Conservation (phyloP, 2,113 vertebrate species). For the Misgurnus mizolepis region DNA sequence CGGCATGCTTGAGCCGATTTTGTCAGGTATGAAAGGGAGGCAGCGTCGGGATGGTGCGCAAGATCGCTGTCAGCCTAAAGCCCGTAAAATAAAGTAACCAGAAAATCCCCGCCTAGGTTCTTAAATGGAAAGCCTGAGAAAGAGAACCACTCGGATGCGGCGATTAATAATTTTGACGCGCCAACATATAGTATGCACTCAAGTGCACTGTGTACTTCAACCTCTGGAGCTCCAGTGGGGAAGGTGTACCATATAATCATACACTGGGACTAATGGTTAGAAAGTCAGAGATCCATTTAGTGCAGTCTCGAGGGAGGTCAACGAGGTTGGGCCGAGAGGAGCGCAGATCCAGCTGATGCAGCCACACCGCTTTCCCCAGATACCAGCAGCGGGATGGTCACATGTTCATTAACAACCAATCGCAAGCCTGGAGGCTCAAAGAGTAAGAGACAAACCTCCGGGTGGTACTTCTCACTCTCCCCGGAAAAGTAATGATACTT, state of each 20-base stretch:
- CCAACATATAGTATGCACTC: conserved; percentile 32
- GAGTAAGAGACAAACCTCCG: conserved; percentile 25
- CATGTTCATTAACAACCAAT: conserved; percentile 42
- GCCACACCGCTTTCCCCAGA: conserved; percentile 50
- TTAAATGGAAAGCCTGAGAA: conserved; percentile 32
- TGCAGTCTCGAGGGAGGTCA: conserved; percentile 47
- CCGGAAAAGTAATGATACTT: neutral
- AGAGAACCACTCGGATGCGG: conserved; percentile 10
- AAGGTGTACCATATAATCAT: conserved; percentile 35
- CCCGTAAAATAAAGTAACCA: conserved; percentile 20
- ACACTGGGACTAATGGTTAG: conserved; percentile 48
- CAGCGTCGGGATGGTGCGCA: neutral
- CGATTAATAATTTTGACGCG: conserved; percentile 50
- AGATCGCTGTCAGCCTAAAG: conserved; percentile 17
- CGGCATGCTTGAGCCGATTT: conserved; percentile 44
- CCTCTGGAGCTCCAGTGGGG: conserved; percentile 17
- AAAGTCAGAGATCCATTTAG: conserved; percentile 55
- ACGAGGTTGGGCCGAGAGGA: conserved; percentile 1
- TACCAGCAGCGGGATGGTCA: conserved; percentile 47
- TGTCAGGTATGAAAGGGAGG: conserved; percentile 53
- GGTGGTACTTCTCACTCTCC: conserved; percentile 7
- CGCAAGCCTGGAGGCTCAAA: conserved; percentile 16
- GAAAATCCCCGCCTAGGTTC: conserved; percentile 21
- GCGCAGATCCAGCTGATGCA: conserved; percentile 40
- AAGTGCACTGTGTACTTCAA: neutral